These are phyloP conservation scores for Podarcis siculus DNA, from an alignment of 2,797 vertebrate species.

Conservation along the genomic window DNA sequence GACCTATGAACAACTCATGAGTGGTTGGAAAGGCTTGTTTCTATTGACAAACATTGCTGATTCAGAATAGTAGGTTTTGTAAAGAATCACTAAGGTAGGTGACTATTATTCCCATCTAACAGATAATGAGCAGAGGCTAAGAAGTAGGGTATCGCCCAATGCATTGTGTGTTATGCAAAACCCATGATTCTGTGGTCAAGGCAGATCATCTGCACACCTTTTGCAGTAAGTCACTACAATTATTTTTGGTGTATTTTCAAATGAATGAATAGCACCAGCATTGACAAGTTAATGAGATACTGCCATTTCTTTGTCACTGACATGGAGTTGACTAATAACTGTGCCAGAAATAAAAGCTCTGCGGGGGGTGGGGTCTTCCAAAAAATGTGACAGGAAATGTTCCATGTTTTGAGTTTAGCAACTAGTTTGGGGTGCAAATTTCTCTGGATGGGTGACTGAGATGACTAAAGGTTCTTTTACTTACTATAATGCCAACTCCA, in stretches of 20 bases:
- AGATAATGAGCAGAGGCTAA: not conserved
- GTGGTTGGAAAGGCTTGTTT: not conserved
- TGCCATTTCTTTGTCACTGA: not conserved
- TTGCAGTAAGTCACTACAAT: not conserved
- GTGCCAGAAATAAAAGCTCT: not conserved
- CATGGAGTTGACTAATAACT: not conserved
- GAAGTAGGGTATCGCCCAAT: not conserved
- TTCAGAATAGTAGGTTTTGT: not conserved
- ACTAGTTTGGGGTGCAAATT: conserved; percentile 3
- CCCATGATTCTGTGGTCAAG: not conserved
- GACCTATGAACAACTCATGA: not conserved
- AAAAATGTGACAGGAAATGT: not conserved
- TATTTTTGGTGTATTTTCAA: not conserved
- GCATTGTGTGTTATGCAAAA: not conserved
- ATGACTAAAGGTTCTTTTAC: not conserved
- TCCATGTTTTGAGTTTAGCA: not conserved
- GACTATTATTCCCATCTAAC: not conserved
- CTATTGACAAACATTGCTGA: not conserved
- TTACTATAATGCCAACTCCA: accelerated
- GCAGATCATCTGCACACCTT: not conserved
- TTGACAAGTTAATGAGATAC: conserved; percentile 4
- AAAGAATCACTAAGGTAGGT: not conserved
- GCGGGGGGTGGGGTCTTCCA: not conserved
- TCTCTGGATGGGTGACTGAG: not conserved
- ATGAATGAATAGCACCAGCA: not conserved